phyloP scores from a whole-genome alignment of 2,797 vertebrate genomes.

The Esox masquinongy region DNA sequence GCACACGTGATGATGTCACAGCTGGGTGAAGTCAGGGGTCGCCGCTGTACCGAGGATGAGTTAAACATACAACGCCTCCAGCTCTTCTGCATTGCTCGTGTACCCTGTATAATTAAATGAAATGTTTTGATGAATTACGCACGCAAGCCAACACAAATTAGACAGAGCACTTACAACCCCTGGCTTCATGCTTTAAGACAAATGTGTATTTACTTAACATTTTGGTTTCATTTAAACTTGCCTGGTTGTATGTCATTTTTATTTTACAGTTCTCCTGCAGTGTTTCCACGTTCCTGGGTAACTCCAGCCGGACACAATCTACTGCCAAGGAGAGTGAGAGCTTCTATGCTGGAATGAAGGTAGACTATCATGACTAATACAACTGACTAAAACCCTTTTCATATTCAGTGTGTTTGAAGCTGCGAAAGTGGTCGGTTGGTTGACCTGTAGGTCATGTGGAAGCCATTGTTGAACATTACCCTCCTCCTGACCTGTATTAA shows the following conservation, averaged over 20 bases:
- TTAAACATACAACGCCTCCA: slow-evolving; percentile 9
- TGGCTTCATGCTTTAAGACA: background rate
- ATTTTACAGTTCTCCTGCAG: slow-evolving; percentile 76
- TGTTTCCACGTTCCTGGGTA: slow-evolving; percentile 70
- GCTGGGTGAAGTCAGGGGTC: slow-evolving; percentile 53
- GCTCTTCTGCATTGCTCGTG: background rate
- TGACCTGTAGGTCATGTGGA: background rate
- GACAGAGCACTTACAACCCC: background rate
- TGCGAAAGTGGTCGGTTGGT: background rate
- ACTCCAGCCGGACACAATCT: slow-evolving; percentile 67
- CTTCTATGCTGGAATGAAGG: slow-evolving; percentile 84
- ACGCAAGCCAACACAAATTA: background rate
- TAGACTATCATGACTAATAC: slow-evolving; percentile 39
- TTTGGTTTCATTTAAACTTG: background rate
- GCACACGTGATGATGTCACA: slow-evolving; percentile 42
- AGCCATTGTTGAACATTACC: background rate
- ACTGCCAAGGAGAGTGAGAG: slow-evolving; percentile 75
- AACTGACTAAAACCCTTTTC: background rate
- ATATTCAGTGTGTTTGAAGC: background rate
- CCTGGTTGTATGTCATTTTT: background rate
- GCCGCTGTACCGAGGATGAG: slow-evolving; percentile 10
- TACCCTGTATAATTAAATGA: background rate
- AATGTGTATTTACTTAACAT: too few relatives aligned
- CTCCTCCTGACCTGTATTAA: too few relatives aligned
- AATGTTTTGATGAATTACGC: slow-evolving; percentile 32